These are phyloP conservation scores for Endomychus coccineus DNA, from an alignment of 2,888 invertebrate genomes.

Conservation along the genomic window DNA sequence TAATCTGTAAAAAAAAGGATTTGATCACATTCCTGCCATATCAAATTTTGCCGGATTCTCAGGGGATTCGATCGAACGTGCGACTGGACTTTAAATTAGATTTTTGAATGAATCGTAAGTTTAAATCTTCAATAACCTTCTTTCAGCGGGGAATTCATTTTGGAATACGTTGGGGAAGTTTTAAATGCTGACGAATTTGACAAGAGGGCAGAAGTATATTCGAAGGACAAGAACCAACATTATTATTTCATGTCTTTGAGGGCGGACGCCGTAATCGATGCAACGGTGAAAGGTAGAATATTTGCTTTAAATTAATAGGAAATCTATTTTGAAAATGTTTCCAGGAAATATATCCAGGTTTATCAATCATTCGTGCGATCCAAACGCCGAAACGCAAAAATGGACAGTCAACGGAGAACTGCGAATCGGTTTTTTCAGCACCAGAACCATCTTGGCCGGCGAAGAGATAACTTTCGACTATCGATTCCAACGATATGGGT, in stretches of 20 bases:
- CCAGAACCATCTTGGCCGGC: conserved; percentile 68
- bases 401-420: conserved; percentile 91
- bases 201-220: conserved; percentile 79
- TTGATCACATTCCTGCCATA: no score
- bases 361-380: conserved; percentile 98
- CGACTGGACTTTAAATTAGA: no score
- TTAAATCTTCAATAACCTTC: conserved; percentile 9
- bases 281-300: conserved; percentile 74
- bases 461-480: conserved; percentile 99
- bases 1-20: no score
- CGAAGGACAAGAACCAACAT: conserved; percentile 82
- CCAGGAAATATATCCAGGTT: conserved; percentile 86
- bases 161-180: conserved; percentile 99
- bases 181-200: conserved; percentile 85
- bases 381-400: conserved; percentile 97
- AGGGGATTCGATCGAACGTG: no score
- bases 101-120: no score
- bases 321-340: no score
- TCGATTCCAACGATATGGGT: conserved; percentile 95
- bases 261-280: conserved; percentile 92
- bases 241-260: conserved; percentile 97
- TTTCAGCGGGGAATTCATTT: conserved; percentile 82
- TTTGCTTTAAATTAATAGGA: no score
- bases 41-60: no score
- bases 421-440: conserved; percentile 94